Percentiles rank a stretch among this genome's conserved stretches.
These are phyloP conservation scores for Pantherophis vulpinus DNA, from an alignment of 2,797 vertebrate genomes.

Conservation along the genomic window DNA sequence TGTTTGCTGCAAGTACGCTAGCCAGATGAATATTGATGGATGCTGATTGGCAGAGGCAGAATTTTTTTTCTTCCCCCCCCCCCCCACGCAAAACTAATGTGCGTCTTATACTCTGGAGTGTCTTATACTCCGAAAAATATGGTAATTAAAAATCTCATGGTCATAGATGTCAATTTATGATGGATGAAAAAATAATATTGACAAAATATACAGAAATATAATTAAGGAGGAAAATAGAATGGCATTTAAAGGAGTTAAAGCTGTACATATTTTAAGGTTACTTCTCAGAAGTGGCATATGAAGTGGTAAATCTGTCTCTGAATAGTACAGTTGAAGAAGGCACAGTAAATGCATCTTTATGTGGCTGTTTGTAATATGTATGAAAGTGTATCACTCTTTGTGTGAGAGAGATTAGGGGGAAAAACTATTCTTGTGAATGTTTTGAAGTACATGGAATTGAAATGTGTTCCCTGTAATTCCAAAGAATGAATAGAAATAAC, in stretches of 20 bases:
- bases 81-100: too few relatives aligned
- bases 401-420: not conserved
- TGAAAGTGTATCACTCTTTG: not conserved
- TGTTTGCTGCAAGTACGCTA: too few relatives aligned
- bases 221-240: not conserved
- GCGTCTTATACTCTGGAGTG: too few relatives aligned
- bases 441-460: not conserved
- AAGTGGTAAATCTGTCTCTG: not conserved
- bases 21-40: too few relatives aligned
- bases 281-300: not conserved
- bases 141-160: not conserved
- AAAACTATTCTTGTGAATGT: not conserved
- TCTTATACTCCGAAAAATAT: too few relatives aligned
- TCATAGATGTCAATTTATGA: not conserved
- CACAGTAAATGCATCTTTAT: not conserved
- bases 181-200: not conserved
- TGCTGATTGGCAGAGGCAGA: too few relatives aligned
- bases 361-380: not conserved
- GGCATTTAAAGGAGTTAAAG: not conserved
- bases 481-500: not conserved
- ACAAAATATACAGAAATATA: not conserved
- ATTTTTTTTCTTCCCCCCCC: too few relatives aligned
- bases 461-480: not conserved
- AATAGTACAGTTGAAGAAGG: not conserved
- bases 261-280: not conserved